phyloP scores from a whole-genome alignment of 2,113 vertebrate genomes.

The Mus spicilegus region DNA sequence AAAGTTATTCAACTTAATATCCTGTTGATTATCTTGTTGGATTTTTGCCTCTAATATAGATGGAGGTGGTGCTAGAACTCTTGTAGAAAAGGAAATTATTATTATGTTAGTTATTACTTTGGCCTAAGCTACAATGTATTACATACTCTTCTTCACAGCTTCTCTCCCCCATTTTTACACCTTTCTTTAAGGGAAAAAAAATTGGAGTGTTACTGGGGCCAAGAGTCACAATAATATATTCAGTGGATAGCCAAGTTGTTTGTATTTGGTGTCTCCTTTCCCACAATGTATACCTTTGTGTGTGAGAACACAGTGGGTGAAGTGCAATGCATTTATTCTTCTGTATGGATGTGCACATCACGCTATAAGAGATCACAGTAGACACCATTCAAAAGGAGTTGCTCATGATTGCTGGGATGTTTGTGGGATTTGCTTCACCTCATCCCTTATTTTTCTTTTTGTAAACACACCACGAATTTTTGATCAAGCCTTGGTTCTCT shows the following conservation, averaged over 20 bases:
- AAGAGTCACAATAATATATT: not conserved
- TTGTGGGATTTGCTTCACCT: not conserved
- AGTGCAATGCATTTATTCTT: not conserved
- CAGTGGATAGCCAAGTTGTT: not conserved
- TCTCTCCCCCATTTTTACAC: not conserved
- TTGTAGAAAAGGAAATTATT: slow-evolving; percentile 10
- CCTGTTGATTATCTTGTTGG: slow-evolving; percentile 93
- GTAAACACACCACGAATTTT: not conserved
- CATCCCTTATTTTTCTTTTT: not conserved
- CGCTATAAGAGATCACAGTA: not conserved
- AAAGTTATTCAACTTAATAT: slow-evolving; percentile 92
- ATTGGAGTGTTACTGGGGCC: not conserved
- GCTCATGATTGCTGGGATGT: not conserved
- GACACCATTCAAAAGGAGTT: not conserved
- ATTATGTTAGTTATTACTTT: not conserved
- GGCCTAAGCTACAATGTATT: not conserved
- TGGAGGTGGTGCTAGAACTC: slow-evolving; percentile 74
- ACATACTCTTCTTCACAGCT: not conserved
- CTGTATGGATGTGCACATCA: not conserved
- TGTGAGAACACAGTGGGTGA: not conserved
- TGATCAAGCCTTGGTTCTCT: not conserved
- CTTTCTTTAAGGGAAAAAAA: not conserved
- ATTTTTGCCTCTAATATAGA: slow-evolving; percentile 87
- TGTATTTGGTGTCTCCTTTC: not conserved
- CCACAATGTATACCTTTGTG: not conserved